Base-by-base conservation (phyloP, 1,140 invertebrate species). In the Bombus sibiricus region DNA sequence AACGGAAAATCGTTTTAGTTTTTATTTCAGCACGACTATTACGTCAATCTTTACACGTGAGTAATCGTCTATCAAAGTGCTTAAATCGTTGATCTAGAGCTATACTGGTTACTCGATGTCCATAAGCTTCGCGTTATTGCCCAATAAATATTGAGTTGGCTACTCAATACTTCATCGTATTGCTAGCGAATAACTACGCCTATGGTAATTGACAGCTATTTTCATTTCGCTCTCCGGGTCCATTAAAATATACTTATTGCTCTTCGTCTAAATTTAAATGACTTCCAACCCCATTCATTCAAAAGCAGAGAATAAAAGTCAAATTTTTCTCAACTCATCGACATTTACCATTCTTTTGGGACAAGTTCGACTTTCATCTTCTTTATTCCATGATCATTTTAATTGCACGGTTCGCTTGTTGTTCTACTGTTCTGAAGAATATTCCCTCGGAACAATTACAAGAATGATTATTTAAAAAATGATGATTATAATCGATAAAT, bases 101-200 rank as follows among this genome's bases (percentile, higher is more conserved):
- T 28, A 4, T n/a, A 18, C n/a, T 12, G 18, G 22, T 81, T 73
- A 34, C 18, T 3, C 47, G 25, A 15, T 47, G 22, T 53, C 47
- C 39, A 59, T 75, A 75, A 82, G 22, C n/a, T 34, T 9, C 18
- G 32, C 57, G 72, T 75, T 75, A 75, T 37, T 57, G 22, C 47
- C 43, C 39, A 39, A 43, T 82, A 82, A 82, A 82, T 47, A 75
- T 66, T 41, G 37, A 43, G 25, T 32, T 22, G 39, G 53, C 22
- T 9, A 13, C 8, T 69, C 37, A 39, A 74, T 18, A 43, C 12
- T 34, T 28, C 13, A 37, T 10, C 25, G n/a, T 13, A 47, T 47
- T 41, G 41, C n/a, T 43, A 5, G 13, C 32, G 71, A 82, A 75
- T 82, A 64, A 82, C 74, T 74, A 25, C 18, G 12, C n/a, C 6